Conservation (phyloP, 2,113 vertebrate genomes). For the Thalassarche chlororhynchos region DNA sequence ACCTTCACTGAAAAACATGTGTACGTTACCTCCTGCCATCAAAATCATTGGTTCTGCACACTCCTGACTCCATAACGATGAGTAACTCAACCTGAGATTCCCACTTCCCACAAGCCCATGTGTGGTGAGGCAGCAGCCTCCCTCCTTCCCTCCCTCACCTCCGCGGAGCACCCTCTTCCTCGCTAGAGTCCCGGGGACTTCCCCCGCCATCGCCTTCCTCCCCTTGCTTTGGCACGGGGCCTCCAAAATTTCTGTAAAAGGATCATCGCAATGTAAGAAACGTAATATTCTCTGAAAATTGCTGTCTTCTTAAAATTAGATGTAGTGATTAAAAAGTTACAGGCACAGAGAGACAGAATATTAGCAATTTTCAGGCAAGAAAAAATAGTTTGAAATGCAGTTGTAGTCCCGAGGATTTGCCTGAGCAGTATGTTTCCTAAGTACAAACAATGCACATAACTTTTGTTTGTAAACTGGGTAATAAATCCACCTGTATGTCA, state of each 20-base stretch:
- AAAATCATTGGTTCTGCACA: neutral
- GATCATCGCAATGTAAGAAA: neutral
- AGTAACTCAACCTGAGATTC: constrained; percentile 52
- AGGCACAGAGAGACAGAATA: neutral
- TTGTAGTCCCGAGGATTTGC: neutral
- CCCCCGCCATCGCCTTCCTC: neutral
- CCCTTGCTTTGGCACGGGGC: neutral
- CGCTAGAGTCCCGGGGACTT: neutral
- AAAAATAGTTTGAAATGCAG: neutral
- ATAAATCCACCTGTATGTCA: neutral
- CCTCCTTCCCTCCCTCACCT: neutral
- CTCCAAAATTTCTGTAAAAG: neutral
- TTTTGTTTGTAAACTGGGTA: neutral
- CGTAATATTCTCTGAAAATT: too few relatives aligned
- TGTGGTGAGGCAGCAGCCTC: neutral
- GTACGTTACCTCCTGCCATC: constrained; percentile 30
- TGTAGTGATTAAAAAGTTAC: neutral
- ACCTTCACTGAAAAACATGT: neutral
- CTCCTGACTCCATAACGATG: constrained; percentile 33
- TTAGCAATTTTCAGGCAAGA: neutral
- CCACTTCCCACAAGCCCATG: constrained; percentile 22
- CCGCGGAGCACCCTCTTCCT: neutral
- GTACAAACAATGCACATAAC: neutral
- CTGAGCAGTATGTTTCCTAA: neutral
- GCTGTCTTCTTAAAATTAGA: neutral